Base-by-base conservation (phyloP, 2,113 vertebrate genomes). In the Reinhardtius hippoglossoides region DNA sequence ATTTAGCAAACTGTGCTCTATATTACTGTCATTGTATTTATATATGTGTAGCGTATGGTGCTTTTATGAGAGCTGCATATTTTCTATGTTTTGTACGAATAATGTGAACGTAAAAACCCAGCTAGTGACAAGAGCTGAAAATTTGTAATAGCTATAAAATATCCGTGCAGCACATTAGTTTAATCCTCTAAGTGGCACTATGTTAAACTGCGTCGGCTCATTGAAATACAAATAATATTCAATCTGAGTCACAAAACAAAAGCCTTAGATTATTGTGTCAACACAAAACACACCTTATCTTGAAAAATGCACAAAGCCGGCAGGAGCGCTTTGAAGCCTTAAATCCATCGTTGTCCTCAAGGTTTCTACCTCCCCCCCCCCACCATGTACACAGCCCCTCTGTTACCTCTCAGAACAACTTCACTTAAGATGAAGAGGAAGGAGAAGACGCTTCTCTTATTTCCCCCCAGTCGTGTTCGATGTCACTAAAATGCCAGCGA, bases 211-310 rank as follows among this genome's bases (percentile, higher is more conserved):
- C 15, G 44, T 46, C 14, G 12, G 15, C 44, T 46, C 44, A 46
- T 46, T 46, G 0, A 46, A 16, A 46, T 46, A 46, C 12, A 46
- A 46, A 46, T 16, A 46, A 46, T 1, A 46, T 18, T 50, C 18
- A 18, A 20, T 50, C 18, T 50, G 46, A 50, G 14, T 16, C 46
- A 20, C 46, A 18, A 50, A 6, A 50, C 10, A 18, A 50, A 50
- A 50, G 16, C n/a, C 9, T 71, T 78, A 71, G 54, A 85, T 82
- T 59, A 50, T 23, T 15, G 9, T 58, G 58, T 71, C 70, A 58
- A 70, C 64, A 75, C 67, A 84, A 82, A 78, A 44, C 9, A 31
- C 1, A 62, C 35, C 64, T 74, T 87, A 72, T 72, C 71, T 79
- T 76, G 40, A 74, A 80, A 85, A 31, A 31, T 7, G 31, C 31